Base-by-base conservation (phyloP, 1,140 invertebrate species). In the Drosophila ananassae region DNA sequence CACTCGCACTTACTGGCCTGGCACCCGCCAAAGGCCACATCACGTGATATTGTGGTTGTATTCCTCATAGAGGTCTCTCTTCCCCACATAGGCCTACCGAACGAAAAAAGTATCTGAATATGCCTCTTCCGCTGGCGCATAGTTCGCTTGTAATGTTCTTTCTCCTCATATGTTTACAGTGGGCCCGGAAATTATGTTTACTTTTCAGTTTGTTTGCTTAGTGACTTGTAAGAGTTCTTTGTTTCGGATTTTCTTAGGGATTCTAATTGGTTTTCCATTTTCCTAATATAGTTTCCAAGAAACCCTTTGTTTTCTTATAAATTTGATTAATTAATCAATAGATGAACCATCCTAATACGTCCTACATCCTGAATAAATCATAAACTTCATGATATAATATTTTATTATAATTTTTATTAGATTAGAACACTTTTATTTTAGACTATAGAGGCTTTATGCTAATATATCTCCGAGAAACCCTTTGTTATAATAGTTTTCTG, bases 1-100 rank as follows among this genome's bases (percentile, higher is more conserved):
- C 32, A 28, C 52, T 62, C 62, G 44, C 44, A 21, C 44, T 9
- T 8, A n/a, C 24, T 28, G 21, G 39, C 10, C 39, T 17, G 48
- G 34, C 48, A 13, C 25, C 55, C 41, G 32, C 21, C 56, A 47
- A 47, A 68, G 30, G 25, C 52, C 62, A 68, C 55, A 62, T 73
- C 71, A 62, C 71, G 68, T 72, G 71, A 73, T 73, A 61, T 73
- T 73, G 71, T 62, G 69, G 34, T 73, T 73, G 57, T 73, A 73
- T 73, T 39, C 47, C 25, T 25, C 25, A 25, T 25, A 25, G 25
- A 25, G 25, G 25, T 4, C 25, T 6, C 17, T 17, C 17, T 1
- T 17, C 17, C 17, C 17, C 17, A 17, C 17, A 17, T 17, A 17
- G 17, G 17, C 17, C 17, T 17, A 17, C 47, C 63, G 48, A 63